Conservation (phyloP, 1,140 invertebrate species). For the Venturia canescens region DNA sequence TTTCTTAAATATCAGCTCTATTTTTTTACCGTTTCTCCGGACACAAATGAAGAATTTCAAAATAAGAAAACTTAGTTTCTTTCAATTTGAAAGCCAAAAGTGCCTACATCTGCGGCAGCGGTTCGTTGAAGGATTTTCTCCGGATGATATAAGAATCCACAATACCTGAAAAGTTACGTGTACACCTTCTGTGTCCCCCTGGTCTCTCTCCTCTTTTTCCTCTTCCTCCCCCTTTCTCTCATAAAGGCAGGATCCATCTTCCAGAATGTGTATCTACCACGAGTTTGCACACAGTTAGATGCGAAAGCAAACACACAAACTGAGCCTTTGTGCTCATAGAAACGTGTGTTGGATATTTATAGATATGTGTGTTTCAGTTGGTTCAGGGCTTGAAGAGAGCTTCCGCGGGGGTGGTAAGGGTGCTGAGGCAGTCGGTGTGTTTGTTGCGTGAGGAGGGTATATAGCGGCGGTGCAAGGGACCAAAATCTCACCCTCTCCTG, state of each 20-base stretch:
- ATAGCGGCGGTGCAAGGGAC: neutral
- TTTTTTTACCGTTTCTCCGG: too few relatives aligned
- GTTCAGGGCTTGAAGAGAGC: conserved; percentile 20
- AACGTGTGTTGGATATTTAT: conserved; percentile 16
- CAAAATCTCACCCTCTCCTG: conserved; percentile 23
- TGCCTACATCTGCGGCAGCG: too few relatives aligned
- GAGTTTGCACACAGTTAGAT: conserved; percentile 15
- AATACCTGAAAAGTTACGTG: neutral
- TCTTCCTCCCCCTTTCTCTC: neutral
- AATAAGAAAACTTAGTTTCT: too few relatives aligned
- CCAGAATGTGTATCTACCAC: neutral
- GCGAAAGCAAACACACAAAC: conserved; percentile 14
- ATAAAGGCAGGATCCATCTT: neutral
- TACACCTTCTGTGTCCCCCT: neutral
- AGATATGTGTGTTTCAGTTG: neutral
- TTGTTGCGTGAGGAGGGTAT: conserved; percentile 30
- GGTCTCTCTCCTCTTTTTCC: neutral
- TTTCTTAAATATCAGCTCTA: neutral
- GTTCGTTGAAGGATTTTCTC: too few relatives aligned
- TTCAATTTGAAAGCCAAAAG: too few relatives aligned
- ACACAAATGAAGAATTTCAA: too few relatives aligned
- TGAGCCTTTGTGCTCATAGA: neutral
- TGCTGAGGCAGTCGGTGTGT: conserved; percentile 19
- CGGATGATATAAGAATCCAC: too few relatives aligned
- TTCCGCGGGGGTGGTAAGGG: neutral